Base-by-base conservation (phyloP, 2,797 vertebrate genomes). In the Chrosomus eos region DNA sequence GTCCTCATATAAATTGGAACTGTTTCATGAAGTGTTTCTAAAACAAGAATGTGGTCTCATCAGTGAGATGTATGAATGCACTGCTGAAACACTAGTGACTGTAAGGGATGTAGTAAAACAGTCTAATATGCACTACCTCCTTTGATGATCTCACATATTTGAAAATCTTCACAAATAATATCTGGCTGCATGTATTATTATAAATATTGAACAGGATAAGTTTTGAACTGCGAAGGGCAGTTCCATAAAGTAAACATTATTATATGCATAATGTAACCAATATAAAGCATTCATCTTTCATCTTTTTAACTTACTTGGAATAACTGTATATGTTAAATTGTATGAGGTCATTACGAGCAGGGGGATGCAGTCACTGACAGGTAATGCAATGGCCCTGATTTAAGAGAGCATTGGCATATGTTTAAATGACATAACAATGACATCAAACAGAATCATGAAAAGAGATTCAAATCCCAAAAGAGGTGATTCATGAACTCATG, bases 141-240 rank as follows among this genome's bases (percentile, higher is more conserved):
- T 87, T 87, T 87, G 53, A 85, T 76, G 23, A 87, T 72, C 36
- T 67, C 7, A 23, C 83, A 87, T 31, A 87, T n/a, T 28, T 82
- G 82, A 0, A 82, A 5, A 43, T 81, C 79, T 2, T 40, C 28
- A 36, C 86, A 87, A 1, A 67, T 28, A 33, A 66, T 0, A 33
- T 33, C 21, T 0, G 83, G 33, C 51, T 72, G 53, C 5, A 51
- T 13, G 3, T 28, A 31, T 31, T 51, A 13, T n/a, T 80, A 7
- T 2, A 45, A 26, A 43, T 19, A 78, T 26, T 6, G 4, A n/a
- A 38, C 14, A 33, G 31, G 8, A 40, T 60, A 18, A 7, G 48
- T 51, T 18, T 51, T 19, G 18, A 73, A 28, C 53, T 8, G 28
- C 16, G 21, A 53, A 75, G 8, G 16, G 6, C 36, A 81, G 23